Percentiles rank a stretch among this genome's conserved stretches.
Evolutionary conservation across 30 jellyfish, hydroid and myxozoan species (phyloP).

Genomic region (Cassiopea xamachana): DNA sequence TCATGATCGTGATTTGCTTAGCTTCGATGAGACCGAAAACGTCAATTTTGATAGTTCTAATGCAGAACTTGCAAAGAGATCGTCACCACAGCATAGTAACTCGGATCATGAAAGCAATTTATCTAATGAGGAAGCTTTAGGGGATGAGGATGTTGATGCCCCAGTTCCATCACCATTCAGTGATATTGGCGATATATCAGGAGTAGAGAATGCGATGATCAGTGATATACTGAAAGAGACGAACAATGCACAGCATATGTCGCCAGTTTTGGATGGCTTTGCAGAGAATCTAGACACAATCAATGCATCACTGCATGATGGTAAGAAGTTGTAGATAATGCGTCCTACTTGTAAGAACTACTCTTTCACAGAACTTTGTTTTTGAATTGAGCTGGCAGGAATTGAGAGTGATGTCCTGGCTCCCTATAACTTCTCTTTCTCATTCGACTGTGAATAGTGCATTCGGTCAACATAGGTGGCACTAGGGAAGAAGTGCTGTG

Average conservation of each 20-base stretch:
- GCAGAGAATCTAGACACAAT: constrained; percentile 31
- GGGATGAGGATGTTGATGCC: constrained; percentile 87
- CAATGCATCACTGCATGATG: constrained; percentile 43
- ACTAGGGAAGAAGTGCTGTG: no score
- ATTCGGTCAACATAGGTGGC: no score
- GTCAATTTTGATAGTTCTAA: neutral
- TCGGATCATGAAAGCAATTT: constrained; percentile 1
- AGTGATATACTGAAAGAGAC: constrained; percentile 83
- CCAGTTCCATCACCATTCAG: constrained; percentile 97
- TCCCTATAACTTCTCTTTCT: neutral
- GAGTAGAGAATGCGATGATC: constrained; percentile 81
- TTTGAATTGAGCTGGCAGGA: no score
- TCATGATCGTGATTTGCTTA: neutral
- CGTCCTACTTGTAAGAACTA: neutral
- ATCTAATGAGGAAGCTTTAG: neutral
- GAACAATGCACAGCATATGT: constrained; percentile 38
- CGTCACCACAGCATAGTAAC: neutral
- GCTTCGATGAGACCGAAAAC: neutral
- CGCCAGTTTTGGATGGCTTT: constrained; percentile 67
- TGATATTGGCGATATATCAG: constrained; percentile 91
- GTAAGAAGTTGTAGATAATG: neutral
- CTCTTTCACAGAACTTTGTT: neutral
- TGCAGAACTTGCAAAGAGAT: neutral
- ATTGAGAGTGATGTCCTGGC: no score
- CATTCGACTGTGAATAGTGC: neutral